These are phyloP conservation scores for Hanleya hanleyi DNA, from an alignment of 2,888 invertebrate genomes.

Conservation along the genomic window DNA sequence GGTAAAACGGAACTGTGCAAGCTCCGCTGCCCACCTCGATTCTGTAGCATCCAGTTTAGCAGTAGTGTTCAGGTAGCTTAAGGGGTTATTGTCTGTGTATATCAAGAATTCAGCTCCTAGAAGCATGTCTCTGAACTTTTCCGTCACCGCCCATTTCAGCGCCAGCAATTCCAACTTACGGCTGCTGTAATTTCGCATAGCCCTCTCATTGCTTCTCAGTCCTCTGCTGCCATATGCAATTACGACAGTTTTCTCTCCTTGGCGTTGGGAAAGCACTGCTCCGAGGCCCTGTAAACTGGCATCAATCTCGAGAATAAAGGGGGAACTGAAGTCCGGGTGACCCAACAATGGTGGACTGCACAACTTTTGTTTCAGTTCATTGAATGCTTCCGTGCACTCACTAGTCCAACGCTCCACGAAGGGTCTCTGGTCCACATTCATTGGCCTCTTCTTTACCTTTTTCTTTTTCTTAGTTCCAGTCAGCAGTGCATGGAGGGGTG, in stretches of 20 bases:
- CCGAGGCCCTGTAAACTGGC: not conserved
- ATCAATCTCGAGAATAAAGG: not conserved
- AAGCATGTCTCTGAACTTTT: not conserved
- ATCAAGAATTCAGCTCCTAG: not conserved
- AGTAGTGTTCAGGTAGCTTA: not conserved
- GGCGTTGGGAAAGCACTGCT: slow-evolving; percentile 16
- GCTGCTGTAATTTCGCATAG: slow-evolving; percentile 15
- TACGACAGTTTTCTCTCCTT: slow-evolving; percentile 14
- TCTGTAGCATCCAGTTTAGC: not conserved
- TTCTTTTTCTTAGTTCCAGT: too few species aligned
- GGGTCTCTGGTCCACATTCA: too few species aligned
- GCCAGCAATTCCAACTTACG: slow-evolving; percentile 23
- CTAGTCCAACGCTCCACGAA: too few species aligned
- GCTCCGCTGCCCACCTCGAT: not conserved
- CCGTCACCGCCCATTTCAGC: slow-evolving; percentile 21
- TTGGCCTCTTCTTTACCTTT: too few species aligned
- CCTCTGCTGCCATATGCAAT: slow-evolving; percentile 22
- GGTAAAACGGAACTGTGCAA: not conserved
- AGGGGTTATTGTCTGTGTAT: not conserved
- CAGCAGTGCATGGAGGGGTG: not conserved
- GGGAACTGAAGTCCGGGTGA: not conserved
- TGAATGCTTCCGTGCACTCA: too few species aligned
- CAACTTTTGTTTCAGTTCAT: not conserved
- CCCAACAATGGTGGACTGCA: not conserved
- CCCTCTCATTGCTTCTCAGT: slow-evolving; percentile 2